These are phyloP conservation scores for Lota lota DNA, from an alignment of 2,113 vertebrate genomes.

Conservation along the genomic window DNA sequence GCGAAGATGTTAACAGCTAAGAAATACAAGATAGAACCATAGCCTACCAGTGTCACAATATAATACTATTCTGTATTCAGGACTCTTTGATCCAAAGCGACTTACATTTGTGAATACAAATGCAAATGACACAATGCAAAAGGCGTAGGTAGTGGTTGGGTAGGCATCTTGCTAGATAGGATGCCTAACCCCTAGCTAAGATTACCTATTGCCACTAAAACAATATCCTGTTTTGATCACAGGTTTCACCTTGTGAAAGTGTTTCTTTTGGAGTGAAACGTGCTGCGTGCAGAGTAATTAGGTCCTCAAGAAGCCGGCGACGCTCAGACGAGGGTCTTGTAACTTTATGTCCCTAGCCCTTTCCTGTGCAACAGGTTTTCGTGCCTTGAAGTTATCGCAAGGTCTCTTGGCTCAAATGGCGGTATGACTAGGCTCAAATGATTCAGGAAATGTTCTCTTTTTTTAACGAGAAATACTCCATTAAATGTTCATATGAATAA, in stretches of 20 bases:
- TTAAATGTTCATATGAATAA: conserved; percentile 63
- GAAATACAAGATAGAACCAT: neutral
- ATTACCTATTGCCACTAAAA: too few species aligned
- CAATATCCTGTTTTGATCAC: too few species aligned
- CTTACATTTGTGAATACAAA: too few species aligned
- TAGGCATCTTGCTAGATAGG: too few species aligned
- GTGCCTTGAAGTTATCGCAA: conserved; percentile 47
- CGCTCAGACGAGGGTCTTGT: neutral
- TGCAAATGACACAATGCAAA: too few species aligned
- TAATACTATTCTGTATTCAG: neutral
- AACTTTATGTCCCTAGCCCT: conserved; percentile 59
- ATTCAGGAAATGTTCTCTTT: conserved; percentile 57
- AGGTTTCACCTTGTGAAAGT: too few species aligned
- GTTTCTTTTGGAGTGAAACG: too few species aligned
- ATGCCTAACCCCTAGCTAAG: too few species aligned
- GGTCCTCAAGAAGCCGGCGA: conserved; percentile 22
- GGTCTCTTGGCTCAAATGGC: conserved; percentile 40
- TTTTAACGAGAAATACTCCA: conserved; percentile 55
- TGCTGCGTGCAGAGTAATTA: conserved; percentile 33
- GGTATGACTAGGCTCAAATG: conserved; percentile 50
- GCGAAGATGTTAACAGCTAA: neutral
- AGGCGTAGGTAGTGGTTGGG: too few species aligned
- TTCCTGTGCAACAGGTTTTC: conserved; percentile 48
- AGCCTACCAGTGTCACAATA: neutral
- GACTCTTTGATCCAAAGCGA: too few species aligned